Conservation (phyloP, 2,113 vertebrate species). For the Arothron firmamentum region DNA sequence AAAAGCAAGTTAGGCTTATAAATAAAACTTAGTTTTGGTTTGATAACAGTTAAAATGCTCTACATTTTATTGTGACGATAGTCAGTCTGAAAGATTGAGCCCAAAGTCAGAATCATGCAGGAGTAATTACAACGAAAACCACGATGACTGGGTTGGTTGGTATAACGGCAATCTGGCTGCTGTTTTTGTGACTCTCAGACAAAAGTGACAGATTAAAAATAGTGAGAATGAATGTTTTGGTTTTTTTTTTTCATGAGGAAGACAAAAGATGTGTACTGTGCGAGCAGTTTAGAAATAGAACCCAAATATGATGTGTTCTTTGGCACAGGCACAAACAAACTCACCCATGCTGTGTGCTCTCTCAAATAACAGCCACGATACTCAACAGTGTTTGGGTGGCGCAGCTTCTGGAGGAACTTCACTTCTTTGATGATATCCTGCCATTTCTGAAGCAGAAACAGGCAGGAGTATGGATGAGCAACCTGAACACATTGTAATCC, state of each 20-base stretch:
- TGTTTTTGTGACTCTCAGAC: too few species aligned
- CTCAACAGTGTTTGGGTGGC: slow-evolving; percentile 91
- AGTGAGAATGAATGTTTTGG: too few species aligned
- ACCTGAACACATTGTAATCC: not conserved
- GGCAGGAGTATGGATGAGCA: not conserved
- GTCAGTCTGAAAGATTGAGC: not conserved
- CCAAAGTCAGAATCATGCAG: not conserved
- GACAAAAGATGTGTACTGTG: not conserved
- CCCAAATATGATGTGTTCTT: slow-evolving; percentile 6
- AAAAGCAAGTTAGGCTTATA: too few species aligned
- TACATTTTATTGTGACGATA: too few species aligned
- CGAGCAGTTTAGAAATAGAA: not conserved
- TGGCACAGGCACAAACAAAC: slow-evolving; percentile 63
- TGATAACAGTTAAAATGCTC: too few species aligned
- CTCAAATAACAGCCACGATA: slow-evolving; percentile 91
- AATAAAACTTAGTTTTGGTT: too few species aligned
- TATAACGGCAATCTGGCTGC: not conserved
- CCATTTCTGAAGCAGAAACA: slow-evolving; percentile 82
- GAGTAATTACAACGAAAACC: not conserved
- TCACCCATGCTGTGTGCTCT: slow-evolving; percentile 93
- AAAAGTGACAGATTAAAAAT: too few species aligned
- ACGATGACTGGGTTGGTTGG: not conserved
- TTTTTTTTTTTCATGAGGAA: too few species aligned
- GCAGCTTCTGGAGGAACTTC: slow-evolving; percentile 89
- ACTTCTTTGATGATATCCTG: slow-evolving; percentile 95